Percentiles rank a stretch among this genome's conserved stretches.
phyloP scores from a whole-genome alignment of 2,888 invertebrate genomes.

The Lissocephala sabroskyi region DNA sequence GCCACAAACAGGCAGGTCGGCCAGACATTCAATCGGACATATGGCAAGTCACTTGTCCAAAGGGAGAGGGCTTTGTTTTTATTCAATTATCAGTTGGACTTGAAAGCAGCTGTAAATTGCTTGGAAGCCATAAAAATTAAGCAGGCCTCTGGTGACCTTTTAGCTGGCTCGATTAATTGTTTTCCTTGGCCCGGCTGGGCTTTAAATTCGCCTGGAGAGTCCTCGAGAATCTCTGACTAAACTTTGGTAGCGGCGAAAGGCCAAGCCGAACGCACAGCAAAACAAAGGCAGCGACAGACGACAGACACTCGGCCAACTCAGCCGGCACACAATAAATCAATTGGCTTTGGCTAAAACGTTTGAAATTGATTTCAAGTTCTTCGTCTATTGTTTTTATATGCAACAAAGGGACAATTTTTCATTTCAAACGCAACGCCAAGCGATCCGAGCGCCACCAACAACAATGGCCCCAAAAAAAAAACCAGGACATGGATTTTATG shows the following conservation, averaged over 20 bases:
- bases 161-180: slow-evolving; percentile 47
- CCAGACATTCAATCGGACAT: neutral
- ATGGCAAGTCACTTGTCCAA: slow-evolving; percentile 27
- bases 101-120: slow-evolving; percentile 51
- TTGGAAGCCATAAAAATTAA: slow-evolving; percentile 65
- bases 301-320: slow-evolving; percentile 9
- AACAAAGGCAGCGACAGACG: slow-evolving; percentile 7
- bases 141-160: slow-evolving; percentile 57
- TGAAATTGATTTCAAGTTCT: slow-evolving; percentile 61
- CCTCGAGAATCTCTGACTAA: slow-evolving; percentile 22
- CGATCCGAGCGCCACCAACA: slow-evolving; percentile 13
- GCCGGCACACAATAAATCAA: slow-evolving; percentile 45
- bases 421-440: slow-evolving; percentile 26
- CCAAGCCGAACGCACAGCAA: slow-evolving; percentile 33
- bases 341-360: slow-evolving; percentile 59
- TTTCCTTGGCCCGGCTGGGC: slow-evolving; percentile 12
- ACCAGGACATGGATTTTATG: slow-evolving; percentile 3
- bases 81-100: slow-evolving; percentile 51
- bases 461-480: slow-evolving; percentile 9
- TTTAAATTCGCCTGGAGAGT: slow-evolving; percentile 15
- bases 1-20: neutral
- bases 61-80: slow-evolving; percentile 43
- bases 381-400: slow-evolving; percentile 58
- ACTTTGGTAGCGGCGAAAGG: slow-evolving; percentile 24
- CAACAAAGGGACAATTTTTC: slow-evolving; percentile 62